A percentile compares a stretch with the other conserved stretches of the same genome.
Evolutionary conservation across 2,113 vertebrate species (phyloP).

Genomic region (Alaudala cheleensis): DNA sequence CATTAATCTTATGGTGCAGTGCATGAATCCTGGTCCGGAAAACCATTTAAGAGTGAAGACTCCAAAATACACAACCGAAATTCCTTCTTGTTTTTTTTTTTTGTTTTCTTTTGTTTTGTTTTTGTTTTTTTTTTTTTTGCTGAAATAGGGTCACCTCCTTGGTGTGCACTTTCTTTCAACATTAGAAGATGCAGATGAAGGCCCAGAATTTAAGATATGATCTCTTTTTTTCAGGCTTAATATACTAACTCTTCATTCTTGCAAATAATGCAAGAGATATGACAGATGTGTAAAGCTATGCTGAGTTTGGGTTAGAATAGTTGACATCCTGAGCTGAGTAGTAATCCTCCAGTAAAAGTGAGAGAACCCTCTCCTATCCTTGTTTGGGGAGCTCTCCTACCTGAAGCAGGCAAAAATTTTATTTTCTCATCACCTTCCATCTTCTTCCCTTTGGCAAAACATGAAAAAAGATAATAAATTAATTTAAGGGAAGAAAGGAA

Average conservation of each 20-base stretch:
- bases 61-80: background rate
- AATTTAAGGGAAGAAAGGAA: background rate
- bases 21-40: background rate
- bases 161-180: background rate
- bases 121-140: background rate
- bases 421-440: background rate
- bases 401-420: background rate
- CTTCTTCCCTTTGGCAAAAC: background rate
- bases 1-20: background rate
- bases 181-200: background rate
- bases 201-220: background rate
- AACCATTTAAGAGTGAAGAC: background rate
- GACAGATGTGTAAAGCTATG: background rate
- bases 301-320: background rate
- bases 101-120: no score
- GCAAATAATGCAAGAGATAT: background rate
- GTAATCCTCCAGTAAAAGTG: background rate
- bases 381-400: background rate
- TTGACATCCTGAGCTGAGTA: background rate
- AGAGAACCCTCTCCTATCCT: background rate
- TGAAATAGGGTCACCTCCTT: background rate
- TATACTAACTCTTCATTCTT: background rate
- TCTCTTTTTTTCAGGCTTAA: background rate
- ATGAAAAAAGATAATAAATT: background rate
- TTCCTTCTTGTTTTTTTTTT: background rate